Evolutionary conservation across 92 coral and sea anemone species (phyloP).

Genomic region (Bergia sp.): DNA sequence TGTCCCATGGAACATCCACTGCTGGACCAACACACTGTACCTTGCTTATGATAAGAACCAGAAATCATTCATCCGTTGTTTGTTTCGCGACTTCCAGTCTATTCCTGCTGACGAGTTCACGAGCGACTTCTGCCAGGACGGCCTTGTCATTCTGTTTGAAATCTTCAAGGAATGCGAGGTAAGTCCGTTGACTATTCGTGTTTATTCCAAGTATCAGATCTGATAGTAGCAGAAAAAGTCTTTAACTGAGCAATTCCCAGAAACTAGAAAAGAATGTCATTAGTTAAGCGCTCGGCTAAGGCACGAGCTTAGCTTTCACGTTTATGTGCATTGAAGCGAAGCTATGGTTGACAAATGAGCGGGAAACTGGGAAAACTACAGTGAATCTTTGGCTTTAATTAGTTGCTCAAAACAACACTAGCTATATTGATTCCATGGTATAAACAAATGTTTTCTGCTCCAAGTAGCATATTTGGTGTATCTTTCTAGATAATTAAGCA

Average conservation of each 20-base stretch:
- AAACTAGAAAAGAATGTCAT: too few species aligned
- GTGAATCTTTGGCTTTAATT: too few species aligned
- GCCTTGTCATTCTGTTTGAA: conserved; percentile 71
- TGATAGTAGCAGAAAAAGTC: neutral
- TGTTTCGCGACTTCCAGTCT: conserved; percentile 84
- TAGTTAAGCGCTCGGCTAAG: too few species aligned
- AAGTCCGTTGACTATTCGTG: neutral
- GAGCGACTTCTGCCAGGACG: conserved; percentile 85
- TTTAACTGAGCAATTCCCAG: neutral
- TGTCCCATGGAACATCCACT: conserved; percentile 86
- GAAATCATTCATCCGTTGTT: conserved; percentile 70
- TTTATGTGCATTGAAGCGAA: too few species aligned
- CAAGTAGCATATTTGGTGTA: too few species aligned
- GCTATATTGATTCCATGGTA: too few species aligned
- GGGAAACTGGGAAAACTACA: too few species aligned
- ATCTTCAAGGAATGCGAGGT: conserved; percentile 92
- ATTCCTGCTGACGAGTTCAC: conserved; percentile 73
- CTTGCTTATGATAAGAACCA: conserved; percentile 66
- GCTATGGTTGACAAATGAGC: too few species aligned
- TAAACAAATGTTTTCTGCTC: too few species aligned
- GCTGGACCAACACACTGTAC: conserved; percentile 79
- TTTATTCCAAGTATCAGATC: neutral
- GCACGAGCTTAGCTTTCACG: too few species aligned
- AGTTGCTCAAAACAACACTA: too few species aligned
- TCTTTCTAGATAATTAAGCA: too few species aligned